Evolutionary conservation across 2,113 vertebrate genomes (phyloP).

Genomic region (Zosterops lateralis): DNA sequence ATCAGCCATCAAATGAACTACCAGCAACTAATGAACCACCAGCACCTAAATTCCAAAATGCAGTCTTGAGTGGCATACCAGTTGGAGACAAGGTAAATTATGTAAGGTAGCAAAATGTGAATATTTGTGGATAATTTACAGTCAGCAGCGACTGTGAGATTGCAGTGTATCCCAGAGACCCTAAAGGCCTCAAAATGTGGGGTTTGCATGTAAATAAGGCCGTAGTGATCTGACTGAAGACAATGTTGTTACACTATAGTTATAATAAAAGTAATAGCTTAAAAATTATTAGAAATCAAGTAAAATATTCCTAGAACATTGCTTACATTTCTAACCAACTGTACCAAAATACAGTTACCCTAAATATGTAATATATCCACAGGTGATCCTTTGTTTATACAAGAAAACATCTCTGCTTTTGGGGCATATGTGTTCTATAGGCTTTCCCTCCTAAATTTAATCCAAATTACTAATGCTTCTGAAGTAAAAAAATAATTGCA

Average conservation of each 20-base stretch:
- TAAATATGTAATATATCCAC: neutral
- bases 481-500: constrained; percentile 58
- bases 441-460: constrained; percentile 44
- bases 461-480: constrained; percentile 43
- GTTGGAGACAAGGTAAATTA: neutral
- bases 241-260: neutral
- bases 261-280: neutral
- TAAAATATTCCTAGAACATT: neutral
- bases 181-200: neutral
- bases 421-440: neutral
- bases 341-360: neutral
- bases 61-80: neutral
- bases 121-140: neutral
- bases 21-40: neutral
- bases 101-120: neutral
- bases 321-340: neutral
- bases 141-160: neutral
- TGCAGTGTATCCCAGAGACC: neutral
- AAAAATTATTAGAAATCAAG: neutral
- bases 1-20: neutral
- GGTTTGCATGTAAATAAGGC: neutral
- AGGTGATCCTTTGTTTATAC: neutral
- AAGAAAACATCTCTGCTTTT: neutral
- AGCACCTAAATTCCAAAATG: neutral
- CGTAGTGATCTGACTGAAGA: neutral